Conservation (phyloP, 2,113 vertebrate genomes). For the Gymnorhina tibicen region DNA sequence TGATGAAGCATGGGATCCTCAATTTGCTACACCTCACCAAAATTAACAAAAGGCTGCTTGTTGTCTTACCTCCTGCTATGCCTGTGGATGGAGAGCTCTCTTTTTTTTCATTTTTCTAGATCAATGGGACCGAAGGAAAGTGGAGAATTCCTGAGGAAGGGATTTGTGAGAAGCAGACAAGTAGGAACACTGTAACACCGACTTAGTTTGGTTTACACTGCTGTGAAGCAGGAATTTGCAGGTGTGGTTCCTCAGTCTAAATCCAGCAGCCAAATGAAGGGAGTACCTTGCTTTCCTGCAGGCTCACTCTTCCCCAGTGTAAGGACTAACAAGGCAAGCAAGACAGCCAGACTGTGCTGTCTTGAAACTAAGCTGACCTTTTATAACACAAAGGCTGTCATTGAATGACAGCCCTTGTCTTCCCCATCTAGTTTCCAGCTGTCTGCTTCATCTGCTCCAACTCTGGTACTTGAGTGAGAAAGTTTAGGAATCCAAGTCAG, state of each 20-base stretch:
- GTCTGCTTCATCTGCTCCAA: background rate
- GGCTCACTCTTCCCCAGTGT: background rate
- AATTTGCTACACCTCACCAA: background rate
- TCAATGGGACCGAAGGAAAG: background rate
- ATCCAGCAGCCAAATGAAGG: background rate
- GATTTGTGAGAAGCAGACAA: background rate
- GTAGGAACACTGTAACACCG: background rate
- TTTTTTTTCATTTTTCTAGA: background rate
- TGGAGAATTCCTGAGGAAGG: background rate
- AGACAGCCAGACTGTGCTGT: background rate
- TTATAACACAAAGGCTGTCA: background rate
- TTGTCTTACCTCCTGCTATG: background rate
- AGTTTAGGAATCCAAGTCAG: background rate
- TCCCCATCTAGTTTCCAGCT: background rate
- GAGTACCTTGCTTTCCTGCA: background rate
- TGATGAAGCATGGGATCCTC: background rate
- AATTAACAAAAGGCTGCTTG: background rate
- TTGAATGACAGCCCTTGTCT: background rate
- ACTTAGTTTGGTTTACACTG: background rate
- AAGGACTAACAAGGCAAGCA: background rate
- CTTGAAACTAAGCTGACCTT: background rate
- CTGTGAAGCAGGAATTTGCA: background rate
- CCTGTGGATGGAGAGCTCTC: background rate
- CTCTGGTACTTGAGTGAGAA: background rate
- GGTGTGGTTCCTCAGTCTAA: background rate